Evolutionary conservation across 2,113 vertebrate genomes (phyloP).

Genomic region (Pica pica): DNA sequence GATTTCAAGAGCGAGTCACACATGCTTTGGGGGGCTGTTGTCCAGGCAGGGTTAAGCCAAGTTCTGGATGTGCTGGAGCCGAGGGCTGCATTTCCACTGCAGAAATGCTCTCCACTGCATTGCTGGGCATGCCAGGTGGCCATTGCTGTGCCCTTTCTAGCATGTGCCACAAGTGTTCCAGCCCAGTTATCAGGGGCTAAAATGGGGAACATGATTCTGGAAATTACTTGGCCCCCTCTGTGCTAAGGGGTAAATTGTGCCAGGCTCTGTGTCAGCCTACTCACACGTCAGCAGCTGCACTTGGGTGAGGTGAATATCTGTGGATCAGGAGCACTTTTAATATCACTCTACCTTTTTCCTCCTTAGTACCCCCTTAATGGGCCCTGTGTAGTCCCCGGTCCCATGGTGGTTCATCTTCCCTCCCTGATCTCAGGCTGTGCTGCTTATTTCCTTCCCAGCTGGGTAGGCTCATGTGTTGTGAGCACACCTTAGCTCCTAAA

Average conservation of each 20-base stretch:
- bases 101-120: fast-evolving
- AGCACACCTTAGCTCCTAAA: neutral
- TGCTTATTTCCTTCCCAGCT: neutral
- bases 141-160: neutral
- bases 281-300: fast-evolving
- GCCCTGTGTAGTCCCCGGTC: fast-evolving
- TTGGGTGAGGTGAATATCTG: neutral
- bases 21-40: fast-evolving
- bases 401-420: neutral
- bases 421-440: neutral
- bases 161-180: fast-evolving
- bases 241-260: neutral
- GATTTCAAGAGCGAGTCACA: neutral
- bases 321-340: neutral
- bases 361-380: no score
- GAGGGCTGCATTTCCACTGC: neutral
- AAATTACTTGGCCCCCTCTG: neutral
- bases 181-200: neutral
- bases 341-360: neutral
- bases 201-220: neutral
- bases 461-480: neutral
- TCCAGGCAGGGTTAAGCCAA: neutral
- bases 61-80: fast-evolving
- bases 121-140: fast-evolving
- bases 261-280: neutral